Evolutionary conservation across 2,113 vertebrate species (phyloP), one percentile per base, ranked within the genome.

Genomic region (Tetrax tetrax): DNA sequence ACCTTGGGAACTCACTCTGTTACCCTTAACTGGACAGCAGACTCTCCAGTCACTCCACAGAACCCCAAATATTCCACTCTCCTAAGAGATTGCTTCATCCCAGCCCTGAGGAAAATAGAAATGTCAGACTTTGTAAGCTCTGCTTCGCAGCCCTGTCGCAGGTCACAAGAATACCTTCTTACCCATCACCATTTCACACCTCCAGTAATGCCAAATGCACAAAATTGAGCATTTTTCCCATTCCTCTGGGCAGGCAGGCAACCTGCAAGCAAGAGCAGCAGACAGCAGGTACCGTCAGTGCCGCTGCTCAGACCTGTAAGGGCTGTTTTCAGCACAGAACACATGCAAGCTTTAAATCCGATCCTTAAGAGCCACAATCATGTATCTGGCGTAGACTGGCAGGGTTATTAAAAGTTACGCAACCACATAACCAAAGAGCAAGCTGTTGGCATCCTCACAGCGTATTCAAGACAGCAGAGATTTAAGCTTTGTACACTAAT

Each of bases 151-250:
- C 18, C n/a, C 48, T 54, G 11, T 1, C 69, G 41, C 35, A 63
- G 28, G 10, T n/a, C 17, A 70, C 27, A 57, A 10, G 7, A 54
- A 35, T 16, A 29, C 12, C 7, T 13, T 8, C 56, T 51, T 72
- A 41, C 47, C 25, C 24, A 51, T 19, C 11, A 51, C 19, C 2
- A 1, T 33, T 8, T 6, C 33, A 24, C 12, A 17, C 24, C 43
- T 64, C 16, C 64, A 54, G 53, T 59, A 81, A 57, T 4, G 23
- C 59, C 72, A 66, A 75, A 47, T 7, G 12, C 57, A 70, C 14
- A 15, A 1, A 54, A 45, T 18, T 4, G 14, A 54, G 35, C 8
- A 53, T 19, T 17, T 7, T 21, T 61, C n/a, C 51, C 1, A 0
- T 7, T 78, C 27, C 59, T 43, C 16, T 20, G 37, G 29, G 50